Base-by-base conservation (phyloP, 2,113 vertebrate genomes). In the Pluvianellus socialis region DNA sequence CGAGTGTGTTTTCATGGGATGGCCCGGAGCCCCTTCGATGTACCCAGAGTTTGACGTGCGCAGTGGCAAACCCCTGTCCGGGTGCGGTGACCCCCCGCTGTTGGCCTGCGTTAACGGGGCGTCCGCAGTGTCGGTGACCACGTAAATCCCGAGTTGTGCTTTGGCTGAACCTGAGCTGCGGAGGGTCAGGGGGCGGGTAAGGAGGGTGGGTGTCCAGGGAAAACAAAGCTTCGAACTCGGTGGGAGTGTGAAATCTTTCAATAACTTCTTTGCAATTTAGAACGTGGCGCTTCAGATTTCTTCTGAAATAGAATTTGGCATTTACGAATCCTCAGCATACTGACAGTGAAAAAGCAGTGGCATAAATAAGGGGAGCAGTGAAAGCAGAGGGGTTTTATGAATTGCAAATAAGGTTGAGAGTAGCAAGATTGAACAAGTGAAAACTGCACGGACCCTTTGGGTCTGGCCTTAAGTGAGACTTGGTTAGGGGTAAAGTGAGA, bases 81-180 rank as follows among this genome's bases (percentile, higher is more conserved):
- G 0, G 3, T 26, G 15, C 2, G 7, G 27, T 1, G 6, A 2
- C 10, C 20, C 13, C 40, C n/a, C 1, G 1, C 24, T 13, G 1
- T 30, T 26, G 40, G 4, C 24, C 50, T 4, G 12, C 4, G 14
- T 16, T 20, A 3, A 28, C 3, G 44, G 35, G 7, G 14, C 23
- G 6, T 17, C 20, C 7, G 0, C 2, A 2, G 30, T 20, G 2
- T 5, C 21, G 2, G 28, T 14, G 33, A 30, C 4, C 4, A 0
- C 13, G 1, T 8, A 16, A 32, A n/a, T 10, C 4, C 24, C 0
- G 0, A 4, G 47, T 14, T 61, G 19, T 68, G 40, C 22, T 18
- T 8, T 8, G 35, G 33, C 44, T 6, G 11, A 24, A 3, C 26
- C 47, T 10, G 38, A 10, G 35, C 9, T 40, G 42, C 35, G 3